A percentile compares a stretch with the other conserved stretches of the same genome.
Evolutionary conservation across 1,140 invertebrate genomes (phyloP).

Genomic region (Drosophila tani): DNA sequence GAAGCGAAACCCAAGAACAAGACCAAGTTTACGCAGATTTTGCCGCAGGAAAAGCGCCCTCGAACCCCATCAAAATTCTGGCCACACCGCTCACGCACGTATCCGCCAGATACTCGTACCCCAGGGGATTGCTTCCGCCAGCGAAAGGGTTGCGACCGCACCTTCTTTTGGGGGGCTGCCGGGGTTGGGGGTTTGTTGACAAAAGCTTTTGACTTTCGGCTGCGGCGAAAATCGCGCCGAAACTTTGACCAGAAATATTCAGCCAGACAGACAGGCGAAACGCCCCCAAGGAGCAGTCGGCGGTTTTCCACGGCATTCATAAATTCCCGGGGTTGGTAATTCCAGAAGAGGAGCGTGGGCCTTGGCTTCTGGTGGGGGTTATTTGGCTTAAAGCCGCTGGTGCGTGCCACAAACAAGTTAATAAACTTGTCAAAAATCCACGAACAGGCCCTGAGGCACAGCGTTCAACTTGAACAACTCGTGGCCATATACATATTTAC

Average conservation of each 20-base stretch:
- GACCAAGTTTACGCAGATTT: constrained; percentile 78
- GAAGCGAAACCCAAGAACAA: constrained; percentile 49
- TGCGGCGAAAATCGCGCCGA: constrained; percentile 58
- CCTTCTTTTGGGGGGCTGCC: constrained; percentile 29
- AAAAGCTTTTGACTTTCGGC: constrained; percentile 73
- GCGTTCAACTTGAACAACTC: not conserved
- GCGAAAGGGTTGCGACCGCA: constrained; percentile 74
- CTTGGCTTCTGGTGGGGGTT: not conserved
- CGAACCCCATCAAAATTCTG: constrained; percentile 76
- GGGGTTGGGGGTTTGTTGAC: constrained; percentile 42
- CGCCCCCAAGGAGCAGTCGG: constrained; percentile 43
- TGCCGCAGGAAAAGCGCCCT: constrained; percentile 53
- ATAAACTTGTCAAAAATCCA: constrained; percentile 76
- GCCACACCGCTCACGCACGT: constrained; percentile 73
- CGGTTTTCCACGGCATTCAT: constrained; percentile 51
- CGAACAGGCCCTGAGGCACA: constrained; percentile 8
- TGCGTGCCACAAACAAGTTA: constrained; percentile 58
- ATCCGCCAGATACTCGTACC: constrained; percentile 37
- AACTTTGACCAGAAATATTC: constrained; percentile 76
- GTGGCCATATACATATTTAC: not conserved
- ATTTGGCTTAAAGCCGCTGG: constrained; percentile 34
- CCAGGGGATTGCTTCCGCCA: constrained; percentile 47
- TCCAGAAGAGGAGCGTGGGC: constrained; percentile 8
- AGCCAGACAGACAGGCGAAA: constrained; percentile 45
- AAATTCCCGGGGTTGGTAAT: constrained; percentile 50